Conservation (phyloP, 2,888 invertebrate species). For the Oxystoma pomonae region DNA sequence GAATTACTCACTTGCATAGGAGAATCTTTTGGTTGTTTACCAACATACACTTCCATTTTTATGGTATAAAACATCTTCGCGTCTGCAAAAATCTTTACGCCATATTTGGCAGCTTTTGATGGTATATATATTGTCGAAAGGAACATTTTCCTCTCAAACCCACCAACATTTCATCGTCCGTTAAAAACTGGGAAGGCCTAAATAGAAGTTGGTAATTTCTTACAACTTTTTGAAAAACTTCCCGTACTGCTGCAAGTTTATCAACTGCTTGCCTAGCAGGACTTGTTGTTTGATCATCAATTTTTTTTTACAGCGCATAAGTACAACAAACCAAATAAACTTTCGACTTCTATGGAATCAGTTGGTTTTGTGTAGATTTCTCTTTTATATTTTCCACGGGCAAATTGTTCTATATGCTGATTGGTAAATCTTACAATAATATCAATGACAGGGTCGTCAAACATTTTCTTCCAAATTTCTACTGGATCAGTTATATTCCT, state of each 20-base stretch:
- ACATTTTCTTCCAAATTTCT: not conserved
- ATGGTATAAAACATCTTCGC: not conserved
- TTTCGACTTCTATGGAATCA: not conserved
- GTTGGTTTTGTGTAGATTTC: not conserved
- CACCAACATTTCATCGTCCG: not conserved
- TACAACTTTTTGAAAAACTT: slow-evolving; percentile 8
- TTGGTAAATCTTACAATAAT: not conserved
- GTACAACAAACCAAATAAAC: not conserved
- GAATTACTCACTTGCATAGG: no score
- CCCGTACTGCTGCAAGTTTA: slow-evolving; percentile 8
- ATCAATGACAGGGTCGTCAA: not conserved
- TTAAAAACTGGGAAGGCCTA: not conserved
- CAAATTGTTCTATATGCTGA: not conserved
- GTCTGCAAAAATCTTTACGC: slow-evolving; percentile 4
- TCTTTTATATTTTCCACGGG: not conserved
- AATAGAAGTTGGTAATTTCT: not conserved
- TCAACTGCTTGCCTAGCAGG: slow-evolving; percentile 2
- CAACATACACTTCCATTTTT: slow-evolving; percentile 6
- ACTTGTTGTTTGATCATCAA: slow-evolving; percentile 2
- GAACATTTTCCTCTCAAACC: not conserved
- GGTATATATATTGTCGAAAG: not conserved
- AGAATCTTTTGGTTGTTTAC: slow-evolving; percentile 4
- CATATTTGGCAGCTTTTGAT: slow-evolving; percentile 1
- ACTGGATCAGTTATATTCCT: not conserved
- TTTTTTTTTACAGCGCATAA: not conserved